Evolutionary conservation across 2,888 invertebrate genomes (phyloP), one percentile per base, ranked within the genome.

Genomic region (Lymantria monacha): DNA sequence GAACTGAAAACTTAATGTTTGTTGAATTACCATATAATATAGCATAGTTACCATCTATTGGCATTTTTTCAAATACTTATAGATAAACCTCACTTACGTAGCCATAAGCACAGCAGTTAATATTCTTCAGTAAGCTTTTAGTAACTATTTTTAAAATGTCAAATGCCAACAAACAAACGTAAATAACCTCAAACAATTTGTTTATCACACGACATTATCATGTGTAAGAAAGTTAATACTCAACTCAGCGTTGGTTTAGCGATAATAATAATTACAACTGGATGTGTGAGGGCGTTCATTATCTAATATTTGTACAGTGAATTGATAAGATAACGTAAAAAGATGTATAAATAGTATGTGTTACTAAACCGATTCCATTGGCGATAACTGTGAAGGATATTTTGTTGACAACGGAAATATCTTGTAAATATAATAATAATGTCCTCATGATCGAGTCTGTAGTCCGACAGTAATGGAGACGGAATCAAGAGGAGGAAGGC

Each of bases 191-290:
- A 30, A 45, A 60, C 49, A 42, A 48, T 51, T 49, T 40, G 46
- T 52, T 54, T 55, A 61, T 63, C 71, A 70, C 63, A 60, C 71
- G 66, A 71, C 70, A 64, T 51, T 74, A 80, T 84, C 82, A 76
- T 72, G 79, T 76, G 74, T 74, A 76, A 83, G 81, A 83, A 81
- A 81, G 83, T 76, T 87, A 87, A 87, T 85, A 85, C 74, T 70
- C 71, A 74, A 69, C 70, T 58, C 66, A 48, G 51, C 85, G 80
- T 87, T 85, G 62, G 81, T 78, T 81, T 69, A 79, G 61, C 72
- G 89, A 89, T 89, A 88, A 82, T 79, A 83, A 85, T 88, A 87
- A 88, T 88, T 88, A 88, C 89, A 84, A 86, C 83, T 88, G 87
- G 83, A 79, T 85, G 80, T 76, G 70, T 69, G 60, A 84, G 74